Evolutionary conservation across 2,113 vertebrate species (phyloP).

Genomic region (Pseudorhombus dupliciocellatus): DNA sequence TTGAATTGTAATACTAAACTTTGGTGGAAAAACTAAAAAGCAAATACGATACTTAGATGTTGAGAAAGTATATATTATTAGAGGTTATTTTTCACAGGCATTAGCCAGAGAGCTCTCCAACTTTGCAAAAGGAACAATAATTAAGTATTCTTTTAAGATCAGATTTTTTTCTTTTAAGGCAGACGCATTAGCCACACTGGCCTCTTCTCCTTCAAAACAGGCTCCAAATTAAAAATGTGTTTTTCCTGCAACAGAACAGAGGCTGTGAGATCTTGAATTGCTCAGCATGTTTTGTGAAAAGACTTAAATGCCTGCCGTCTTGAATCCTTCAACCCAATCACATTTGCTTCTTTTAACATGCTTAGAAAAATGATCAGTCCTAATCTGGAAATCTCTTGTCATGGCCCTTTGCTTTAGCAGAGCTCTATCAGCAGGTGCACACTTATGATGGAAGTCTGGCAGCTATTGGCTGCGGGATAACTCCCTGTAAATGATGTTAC

Average conservation of each 20-base stretch:
- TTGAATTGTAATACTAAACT: no score
- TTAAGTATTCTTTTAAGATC: no score
- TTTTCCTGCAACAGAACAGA: neutral
- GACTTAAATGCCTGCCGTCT: neutral
- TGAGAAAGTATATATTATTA: no score
- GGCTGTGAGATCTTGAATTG: neutral
- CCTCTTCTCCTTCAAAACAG: no score
- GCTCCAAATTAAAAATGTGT: no score
- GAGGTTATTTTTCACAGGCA: no score
- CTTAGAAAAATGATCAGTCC: neutral
- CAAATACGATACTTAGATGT: no score
- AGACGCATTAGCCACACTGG: no score
- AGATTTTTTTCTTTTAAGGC: no score
- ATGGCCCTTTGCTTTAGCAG: neutral
- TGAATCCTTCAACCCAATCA: neutral
- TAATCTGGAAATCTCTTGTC: neutral
- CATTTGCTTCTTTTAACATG: neutral
- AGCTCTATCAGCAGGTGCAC: neutral
- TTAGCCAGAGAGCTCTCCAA: no score
- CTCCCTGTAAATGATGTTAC: neutral
- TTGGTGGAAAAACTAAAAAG: no score
- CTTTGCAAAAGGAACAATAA: no score
- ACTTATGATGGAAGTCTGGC: neutral
- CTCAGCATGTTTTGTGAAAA: neutral
- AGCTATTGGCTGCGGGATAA: neutral